Evolutionary conservation across 2,888 invertebrate species (phyloP).

Genomic region (Cryptocephalus primarius): DNA sequence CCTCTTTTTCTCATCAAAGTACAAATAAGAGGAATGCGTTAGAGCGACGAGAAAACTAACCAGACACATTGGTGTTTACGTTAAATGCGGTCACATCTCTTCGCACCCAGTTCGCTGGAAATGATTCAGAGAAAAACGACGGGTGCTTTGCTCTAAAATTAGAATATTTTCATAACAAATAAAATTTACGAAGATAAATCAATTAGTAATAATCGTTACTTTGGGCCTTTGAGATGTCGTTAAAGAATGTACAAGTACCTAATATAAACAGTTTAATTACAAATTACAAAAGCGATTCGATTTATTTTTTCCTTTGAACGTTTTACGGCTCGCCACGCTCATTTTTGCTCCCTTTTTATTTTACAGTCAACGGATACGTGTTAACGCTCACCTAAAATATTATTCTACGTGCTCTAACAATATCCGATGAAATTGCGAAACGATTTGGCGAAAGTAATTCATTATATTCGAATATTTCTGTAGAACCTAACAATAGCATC

Average conservation of each 20-base stretch:
- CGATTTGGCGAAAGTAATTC: no score
- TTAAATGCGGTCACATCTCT: slow-evolving; percentile 31
- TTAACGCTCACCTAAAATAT: no score
- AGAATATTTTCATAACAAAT: slow-evolving; percentile 28
- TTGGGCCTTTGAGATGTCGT: slow-evolving; percentile 7
- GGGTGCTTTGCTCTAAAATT: slow-evolving; percentile 15
- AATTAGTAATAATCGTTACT: slow-evolving; percentile 21
- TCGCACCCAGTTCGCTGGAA: slow-evolving; percentile 31
- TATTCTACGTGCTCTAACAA: no score
- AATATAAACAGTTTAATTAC: slow-evolving; percentile 3
- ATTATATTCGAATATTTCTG: no score
- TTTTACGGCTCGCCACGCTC: not conserved
- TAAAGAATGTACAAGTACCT: slow-evolving; percentile 2
- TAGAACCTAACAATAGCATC: no score
- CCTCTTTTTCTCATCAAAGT: not conserved
- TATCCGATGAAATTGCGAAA: no score
- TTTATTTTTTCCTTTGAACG: not conserved
- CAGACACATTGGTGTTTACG: slow-evolving; percentile 29
- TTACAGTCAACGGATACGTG: no score
- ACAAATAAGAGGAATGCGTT: not conserved
- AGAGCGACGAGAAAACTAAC: slow-evolving; percentile 27
- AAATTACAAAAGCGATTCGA: slow-evolving; percentile 24
- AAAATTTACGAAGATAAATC: slow-evolving; percentile 24
- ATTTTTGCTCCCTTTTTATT: no score
- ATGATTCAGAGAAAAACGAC: slow-evolving; percentile 30